phyloP scores from a whole-genome alignment of 2,797 vertebrate species.

The Coilia nasus region DNA sequence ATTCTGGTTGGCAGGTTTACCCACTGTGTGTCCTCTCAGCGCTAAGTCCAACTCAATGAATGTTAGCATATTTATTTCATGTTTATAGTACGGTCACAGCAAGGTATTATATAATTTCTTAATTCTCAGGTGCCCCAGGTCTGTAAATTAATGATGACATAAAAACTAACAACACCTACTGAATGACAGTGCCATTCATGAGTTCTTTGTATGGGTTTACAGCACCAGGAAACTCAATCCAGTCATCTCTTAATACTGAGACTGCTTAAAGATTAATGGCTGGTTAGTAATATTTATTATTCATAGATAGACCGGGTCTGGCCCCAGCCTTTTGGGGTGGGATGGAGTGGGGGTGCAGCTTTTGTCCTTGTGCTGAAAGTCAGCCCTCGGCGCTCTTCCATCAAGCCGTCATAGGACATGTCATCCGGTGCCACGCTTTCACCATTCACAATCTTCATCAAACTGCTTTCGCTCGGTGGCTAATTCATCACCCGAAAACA shows the following conservation, averaged over 20 bases:
- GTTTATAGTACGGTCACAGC: neutral
- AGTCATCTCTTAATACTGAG: slow-evolving; percentile 69
- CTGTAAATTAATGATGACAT: slow-evolving; percentile 44
- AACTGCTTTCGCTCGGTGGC: neutral
- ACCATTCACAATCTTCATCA: neutral
- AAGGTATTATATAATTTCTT: neutral
- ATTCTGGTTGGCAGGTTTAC: neutral
- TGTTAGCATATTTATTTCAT: neutral
- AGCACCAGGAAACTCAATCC: slow-evolving; percentile 72
- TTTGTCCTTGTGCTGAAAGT: slow-evolving; percentile 56
- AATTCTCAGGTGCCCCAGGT: neutral
- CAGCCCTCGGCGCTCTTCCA: slow-evolving; percentile 49
- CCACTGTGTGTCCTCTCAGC: neutral
- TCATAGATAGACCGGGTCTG: slow-evolving; percentile 66
- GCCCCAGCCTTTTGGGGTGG: slow-evolving; percentile 51
- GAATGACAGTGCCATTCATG: slow-evolving; percentile 64
- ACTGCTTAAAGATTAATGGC: slow-evolving; percentile 78
- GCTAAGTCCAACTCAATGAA: too few species aligned
- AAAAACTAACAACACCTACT: slow-evolving; percentile 57
- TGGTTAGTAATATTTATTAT: slow-evolving; percentile 81
- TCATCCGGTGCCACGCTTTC: slow-evolving; percentile 7
- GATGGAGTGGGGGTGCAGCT: slow-evolving; percentile 52
- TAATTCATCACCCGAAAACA: neutral
- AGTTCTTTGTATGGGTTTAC: slow-evolving; percentile 58
- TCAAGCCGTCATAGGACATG: slow-evolving; percentile 33